Percentiles rank a stretch among this genome's conserved stretches.
phyloP scores from a whole-genome alignment of 2,888 invertebrate species.

The Andrena praecox region DNA sequence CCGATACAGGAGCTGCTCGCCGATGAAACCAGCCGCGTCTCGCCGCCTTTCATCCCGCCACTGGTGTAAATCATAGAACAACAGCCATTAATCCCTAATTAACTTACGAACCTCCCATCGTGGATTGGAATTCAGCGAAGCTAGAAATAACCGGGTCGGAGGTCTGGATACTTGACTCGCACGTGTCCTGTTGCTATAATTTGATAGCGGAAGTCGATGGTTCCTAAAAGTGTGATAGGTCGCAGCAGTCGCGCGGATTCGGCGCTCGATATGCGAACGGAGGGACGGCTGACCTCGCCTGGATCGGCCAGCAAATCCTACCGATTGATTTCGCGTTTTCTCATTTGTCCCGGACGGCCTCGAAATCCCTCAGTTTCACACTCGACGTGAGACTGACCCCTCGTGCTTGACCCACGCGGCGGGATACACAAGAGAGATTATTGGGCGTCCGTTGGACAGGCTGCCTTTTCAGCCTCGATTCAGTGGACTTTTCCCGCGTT shows the following conservation, averaged over 20 bases:
- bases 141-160: too few relatives aligned
- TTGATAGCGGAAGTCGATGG: too few relatives aligned
- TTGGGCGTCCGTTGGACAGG: slow-evolving; percentile 37
- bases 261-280: neutral
- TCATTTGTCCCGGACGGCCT: slow-evolving; percentile 52
- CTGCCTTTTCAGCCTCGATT: slow-evolving; percentile 29
- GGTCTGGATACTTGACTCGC: neutral
- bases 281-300: neutral
- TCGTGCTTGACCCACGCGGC: slow-evolving; percentile 72
- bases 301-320: slow-evolving; percentile 63
- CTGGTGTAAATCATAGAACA: neutral
- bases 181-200: too few relatives aligned
- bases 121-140: neutral
- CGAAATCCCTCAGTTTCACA: slow-evolving; percentile 82
- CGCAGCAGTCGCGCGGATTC: slow-evolving; percentile 20
- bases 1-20: slow-evolving; percentile 41
- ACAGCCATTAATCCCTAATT: neutral
- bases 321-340: slow-evolving; percentile 79
- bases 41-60: neutral
- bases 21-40: slow-evolving; percentile 46
- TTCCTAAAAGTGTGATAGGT: neutral
- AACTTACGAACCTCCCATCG: neutral
- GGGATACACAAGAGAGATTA: slow-evolving; percentile 70
- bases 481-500: slow-evolving; percentile 31
- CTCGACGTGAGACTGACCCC: slow-evolving; percentile 82